A percentile compares a stretch with the other conserved stretches of the same genome.
These are phyloP conservation scores for Gambusia yucatana DNA, from an alignment of 2,797 vertebrate species.

Conservation along the genomic window DNA sequence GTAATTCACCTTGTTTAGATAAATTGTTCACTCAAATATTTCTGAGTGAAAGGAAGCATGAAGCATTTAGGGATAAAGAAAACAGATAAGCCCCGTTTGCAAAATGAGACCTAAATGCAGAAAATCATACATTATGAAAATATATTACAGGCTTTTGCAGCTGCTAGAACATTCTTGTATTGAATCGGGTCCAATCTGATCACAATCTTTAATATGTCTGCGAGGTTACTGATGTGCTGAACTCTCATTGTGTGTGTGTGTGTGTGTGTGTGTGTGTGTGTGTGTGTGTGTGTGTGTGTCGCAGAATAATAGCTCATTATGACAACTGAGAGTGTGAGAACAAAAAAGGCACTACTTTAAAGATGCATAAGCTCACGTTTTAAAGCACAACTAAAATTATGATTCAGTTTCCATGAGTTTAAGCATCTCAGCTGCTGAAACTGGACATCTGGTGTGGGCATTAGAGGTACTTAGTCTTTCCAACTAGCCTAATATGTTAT, in stretches of 20 bases:
- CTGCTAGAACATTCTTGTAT: neutral
- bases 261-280: neutral
- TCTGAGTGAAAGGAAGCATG: neutral
- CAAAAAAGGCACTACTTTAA: neutral
- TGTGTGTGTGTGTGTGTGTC: neutral
- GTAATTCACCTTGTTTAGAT: conserved; percentile 6
- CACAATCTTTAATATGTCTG: neutral
- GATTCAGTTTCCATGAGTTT: neutral
- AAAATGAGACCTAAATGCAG: neutral
- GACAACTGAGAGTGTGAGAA: neutral
- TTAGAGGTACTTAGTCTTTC: neutral
- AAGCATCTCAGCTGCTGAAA: neutral
- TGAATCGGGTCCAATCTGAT: neutral
- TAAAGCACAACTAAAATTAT: neutral
- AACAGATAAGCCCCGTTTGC: neutral
- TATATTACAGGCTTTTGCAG: neutral
- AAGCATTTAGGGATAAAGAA: conserved; percentile 6
- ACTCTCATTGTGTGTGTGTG: neutral
- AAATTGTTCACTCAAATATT: neutral
- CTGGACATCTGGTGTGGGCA: neutral
- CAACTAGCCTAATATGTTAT: neutral
- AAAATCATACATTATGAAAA: neutral
- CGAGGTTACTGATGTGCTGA: neutral
- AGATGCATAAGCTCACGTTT: neutral
- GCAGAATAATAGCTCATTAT: neutral